Base-by-base conservation (phyloP, 2,888 invertebrate genomes). In the Blera fallax region DNA sequence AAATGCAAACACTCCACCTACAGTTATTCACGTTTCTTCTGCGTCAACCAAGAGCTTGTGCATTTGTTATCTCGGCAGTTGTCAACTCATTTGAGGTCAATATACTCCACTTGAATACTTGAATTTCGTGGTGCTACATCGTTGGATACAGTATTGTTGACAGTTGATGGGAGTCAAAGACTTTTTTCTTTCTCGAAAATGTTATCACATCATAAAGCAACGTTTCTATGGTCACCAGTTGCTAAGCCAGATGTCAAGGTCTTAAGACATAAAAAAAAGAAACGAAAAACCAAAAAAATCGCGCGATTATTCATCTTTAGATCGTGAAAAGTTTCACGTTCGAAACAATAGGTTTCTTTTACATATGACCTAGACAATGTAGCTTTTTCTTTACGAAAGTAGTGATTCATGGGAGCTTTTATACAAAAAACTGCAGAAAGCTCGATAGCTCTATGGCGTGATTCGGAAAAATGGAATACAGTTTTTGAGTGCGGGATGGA, bases 351-450 rank as follows among this genome's bases (percentile, higher is more conserved):
- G 5, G 0, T 5, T 40, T 40, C 10, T 48, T 2, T 43, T 50
- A 16, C 11, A 21, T 56, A 67, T 79, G 83, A 83, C 79, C 83
- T 79, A 83, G 79, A 73, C 72, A 83, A 78, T 37, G 48, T 45
- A 73, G 79, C 73, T 78, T 83, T 73, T 29, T 50, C 8, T 24
- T 2, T 40, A 18, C 18, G 16, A 18, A 65, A 11, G 6, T 3
- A 14, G 16, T 74, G 45, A 58, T 18, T 58, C 37, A 27, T 5
- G 29, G 24, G 5, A 78, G 72, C 77, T 82, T 77, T 70, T 62
- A 11, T 2, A 14, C 21, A 7, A 18, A 37, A n/a, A 40, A 0
- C 16, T 8, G n/a, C n/a, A n/a, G 29, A 24, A 27, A 27, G 48
- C 52, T 76, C 70, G 72, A 72, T 54, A 72, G 65, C 43, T 78